These are phyloP conservation scores for Isichthys henryi DNA, from an alignment of 2,113 vertebrate genomes.

Conservation along the genomic window DNA sequence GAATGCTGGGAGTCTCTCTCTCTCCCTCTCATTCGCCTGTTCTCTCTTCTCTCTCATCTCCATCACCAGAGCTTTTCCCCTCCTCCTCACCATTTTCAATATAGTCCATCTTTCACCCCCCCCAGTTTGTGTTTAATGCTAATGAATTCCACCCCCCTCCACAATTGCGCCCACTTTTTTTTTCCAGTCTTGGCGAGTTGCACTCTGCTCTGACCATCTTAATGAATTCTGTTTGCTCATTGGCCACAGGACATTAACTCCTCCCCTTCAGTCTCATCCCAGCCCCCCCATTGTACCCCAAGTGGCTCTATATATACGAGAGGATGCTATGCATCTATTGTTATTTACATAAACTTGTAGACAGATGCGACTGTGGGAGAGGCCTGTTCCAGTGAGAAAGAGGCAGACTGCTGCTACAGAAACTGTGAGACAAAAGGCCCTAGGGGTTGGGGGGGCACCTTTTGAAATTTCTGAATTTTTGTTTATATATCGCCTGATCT, in stretches of 20 bases:
- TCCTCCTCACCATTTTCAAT: slow-evolving; percentile 27
- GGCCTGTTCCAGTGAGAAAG: slow-evolving; percentile 44
- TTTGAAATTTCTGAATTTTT: slow-evolving; percentile 24
- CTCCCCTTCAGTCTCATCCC: slow-evolving; percentile 47
- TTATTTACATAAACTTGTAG: slow-evolving; percentile 56
- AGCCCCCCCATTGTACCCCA: slow-evolving; percentile 42
- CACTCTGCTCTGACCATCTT: slow-evolving; percentile 66
- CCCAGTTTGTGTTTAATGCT: slow-evolving; percentile 39
- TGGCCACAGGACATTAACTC: slow-evolving; percentile 64
- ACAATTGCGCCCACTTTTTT: slow-evolving; percentile 27
- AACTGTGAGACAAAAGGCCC: slow-evolving; percentile 17
- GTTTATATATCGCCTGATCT: slow-evolving; percentile 10
- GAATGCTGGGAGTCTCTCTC: slow-evolving; percentile 55
- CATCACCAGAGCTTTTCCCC: slow-evolving; percentile 13
- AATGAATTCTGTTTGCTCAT: slow-evolving; percentile 85
- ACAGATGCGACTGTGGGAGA: slow-evolving; percentile 53
- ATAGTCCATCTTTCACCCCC: slow-evolving; percentile 43
- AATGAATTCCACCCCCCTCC: slow-evolving; percentile 57
- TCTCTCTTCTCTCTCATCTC: slow-evolving; percentile 11
- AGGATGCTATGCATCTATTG: slow-evolving; percentile 54
- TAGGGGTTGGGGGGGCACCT: neutral
- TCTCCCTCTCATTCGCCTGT: slow-evolving; percentile 22
- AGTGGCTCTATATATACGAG: slow-evolving; percentile 75
- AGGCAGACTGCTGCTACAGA: slow-evolving; percentile 38
- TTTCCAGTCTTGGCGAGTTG: slow-evolving; percentile 65